These are phyloP conservation scores for Epicauta chinensis DNA, from an alignment of 1,140 invertebrate species.

Conservation along the genomic window DNA sequence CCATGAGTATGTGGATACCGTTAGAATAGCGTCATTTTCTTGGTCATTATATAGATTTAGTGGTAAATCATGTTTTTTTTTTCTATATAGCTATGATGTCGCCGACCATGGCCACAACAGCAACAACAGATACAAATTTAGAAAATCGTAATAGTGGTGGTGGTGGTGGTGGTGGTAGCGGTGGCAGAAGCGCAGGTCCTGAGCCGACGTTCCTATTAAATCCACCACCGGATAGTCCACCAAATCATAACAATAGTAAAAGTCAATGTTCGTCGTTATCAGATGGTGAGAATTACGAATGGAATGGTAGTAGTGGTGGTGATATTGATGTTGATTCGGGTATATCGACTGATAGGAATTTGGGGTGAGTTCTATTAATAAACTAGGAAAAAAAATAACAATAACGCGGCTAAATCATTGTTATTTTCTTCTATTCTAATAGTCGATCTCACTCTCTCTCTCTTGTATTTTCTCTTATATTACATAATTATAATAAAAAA, in stretches of 20 bases:
- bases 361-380: slow-evolving; percentile 27
- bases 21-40: not conserved
- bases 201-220: slow-evolving; percentile 25
- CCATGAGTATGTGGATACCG: not conserved
- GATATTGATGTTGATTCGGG: slow-evolving; percentile 35
- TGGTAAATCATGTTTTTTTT: slow-evolving; percentile 4
- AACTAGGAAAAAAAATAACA: no score
- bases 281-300: slow-evolving; percentile 60
- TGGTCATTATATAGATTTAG: not conserved
- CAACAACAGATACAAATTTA: slow-evolving; percentile 18
- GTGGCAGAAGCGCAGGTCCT: slow-evolving; percentile 16
- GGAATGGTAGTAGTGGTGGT: slow-evolving; percentile 52
- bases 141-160: not conserved
- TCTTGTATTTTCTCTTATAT: no score
- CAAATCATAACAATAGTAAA: slow-evolving; percentile 27
- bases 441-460: no score
- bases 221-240: slow-evolving; percentile 18
- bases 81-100: slow-evolving; percentile 31
- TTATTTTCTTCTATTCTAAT: not conserved
- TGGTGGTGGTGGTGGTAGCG: no score
- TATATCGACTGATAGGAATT: slow-evolving; percentile 21
- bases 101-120: slow-evolving; percentile 28
- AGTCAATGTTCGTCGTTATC: slow-evolving; percentile 55
- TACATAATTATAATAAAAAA: no score
- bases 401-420: no score